These are phyloP conservation scores for Tipula confusa DNA, from an alignment of 2,888 invertebrate species.

Conservation along the genomic window DNA sequence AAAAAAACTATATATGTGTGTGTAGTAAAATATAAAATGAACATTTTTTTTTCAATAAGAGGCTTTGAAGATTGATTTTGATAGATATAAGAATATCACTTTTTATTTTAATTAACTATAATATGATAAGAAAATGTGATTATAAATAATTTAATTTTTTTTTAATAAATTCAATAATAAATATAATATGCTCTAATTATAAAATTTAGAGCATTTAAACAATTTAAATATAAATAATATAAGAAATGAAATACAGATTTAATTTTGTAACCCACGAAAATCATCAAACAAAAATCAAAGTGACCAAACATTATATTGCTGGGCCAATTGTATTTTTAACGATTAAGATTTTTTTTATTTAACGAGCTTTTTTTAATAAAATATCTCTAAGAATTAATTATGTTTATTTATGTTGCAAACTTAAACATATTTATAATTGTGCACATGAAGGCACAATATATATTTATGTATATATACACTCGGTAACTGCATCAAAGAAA, in stretches of 20 bases:
- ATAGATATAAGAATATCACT: not conserved
- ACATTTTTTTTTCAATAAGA: no score
- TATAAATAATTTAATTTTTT: not conserved
- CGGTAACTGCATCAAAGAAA: not conserved
- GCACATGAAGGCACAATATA: not conserved
- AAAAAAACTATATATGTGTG: no score
- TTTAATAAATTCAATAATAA: not conserved
- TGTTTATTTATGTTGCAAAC: not conserved
- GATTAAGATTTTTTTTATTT: not conserved
- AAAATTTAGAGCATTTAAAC: no score
- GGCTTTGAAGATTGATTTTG: not conserved
- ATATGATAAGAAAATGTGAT: not conserved
- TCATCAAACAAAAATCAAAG: not conserved
- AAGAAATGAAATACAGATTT: not conserved
- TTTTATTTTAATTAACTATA: not conserved
- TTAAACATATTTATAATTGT: not conserved
- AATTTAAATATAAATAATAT: not conserved
- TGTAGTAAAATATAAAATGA: not conserved
- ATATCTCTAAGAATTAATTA: not conserved
- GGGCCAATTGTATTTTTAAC: not conserved
- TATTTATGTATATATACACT: not conserved
- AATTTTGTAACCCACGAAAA: not conserved
- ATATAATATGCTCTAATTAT: not conserved
- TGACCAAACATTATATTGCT: not conserved
- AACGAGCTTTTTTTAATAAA: not conserved